Base-by-base conservation (phyloP, 1,140 invertebrate genomes). In the Pararge aegeria region DNA sequence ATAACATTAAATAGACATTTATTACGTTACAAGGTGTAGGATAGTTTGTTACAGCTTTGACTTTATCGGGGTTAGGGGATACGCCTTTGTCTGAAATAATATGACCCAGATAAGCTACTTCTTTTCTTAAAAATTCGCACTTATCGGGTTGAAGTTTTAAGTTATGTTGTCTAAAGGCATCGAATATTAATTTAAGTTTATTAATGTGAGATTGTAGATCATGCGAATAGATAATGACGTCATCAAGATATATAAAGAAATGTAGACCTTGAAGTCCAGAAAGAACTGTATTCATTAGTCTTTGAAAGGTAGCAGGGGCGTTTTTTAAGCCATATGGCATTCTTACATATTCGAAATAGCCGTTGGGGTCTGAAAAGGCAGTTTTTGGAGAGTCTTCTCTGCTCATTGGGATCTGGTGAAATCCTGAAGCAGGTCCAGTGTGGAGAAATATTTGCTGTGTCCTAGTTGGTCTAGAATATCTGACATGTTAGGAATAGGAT, bases 171-270 rank as follows among this genome's bases (percentile, higher is more conserved):
- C 29, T 38, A 10, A 57, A 2, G n/a, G 58, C 57, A 12, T 54
- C 21, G n/a, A n/a, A n/a, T n/a, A n/a, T n/a, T 0, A 12, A 4
- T n/a, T 0, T 10, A 10, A 13, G 57, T 58, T 38, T 16, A 5
- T 9, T 54, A 44, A 30, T 64, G 49, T 4, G 55, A 49, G 1
- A n/a, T n/a, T 24, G 1, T 1, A 53, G n/a, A 27, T 64, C 55
- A 27, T 64, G 16, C 0, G 55, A 40, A 50, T 64, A 63, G n/a
- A 37, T 48, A 1, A 63, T 64, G 0, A 90, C 77, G 50, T 92
- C 90, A 64, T 92, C 90, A 4, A 91, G 34, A 67, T 92, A 92
- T 0, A 87, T 72, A 30, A 80, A 75, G 44, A 76, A 78, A 5
- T 50, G 66, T 21, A 69, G 57, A 19, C 68, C 64, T 58, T 72